These are phyloP conservation scores for Coptotermes formosanus DNA, from an alignment of 1,140 invertebrate species.

Conservation along the genomic window DNA sequence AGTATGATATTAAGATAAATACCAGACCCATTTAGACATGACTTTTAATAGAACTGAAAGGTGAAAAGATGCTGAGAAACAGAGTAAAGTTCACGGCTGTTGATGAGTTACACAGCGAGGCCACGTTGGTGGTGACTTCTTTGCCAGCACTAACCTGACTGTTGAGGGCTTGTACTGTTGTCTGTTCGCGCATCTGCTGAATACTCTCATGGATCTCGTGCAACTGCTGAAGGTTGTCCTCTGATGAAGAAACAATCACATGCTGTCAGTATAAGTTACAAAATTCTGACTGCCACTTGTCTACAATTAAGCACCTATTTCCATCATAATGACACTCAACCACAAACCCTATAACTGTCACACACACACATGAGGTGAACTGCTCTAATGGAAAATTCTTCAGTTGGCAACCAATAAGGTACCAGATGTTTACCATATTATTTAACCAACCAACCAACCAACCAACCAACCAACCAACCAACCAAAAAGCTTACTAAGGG, in stretches of 20 bases:
- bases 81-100: too few species aligned
- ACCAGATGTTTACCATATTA: too few species aligned
- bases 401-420: too few species aligned
- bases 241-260: constrained; percentile 46
- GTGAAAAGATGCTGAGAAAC: too few species aligned
- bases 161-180: constrained; percentile 32
- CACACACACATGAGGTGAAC: background rate
- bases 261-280: background rate
- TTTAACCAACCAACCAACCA: too few species aligned
- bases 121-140: too few species aligned
- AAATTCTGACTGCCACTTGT: background rate
- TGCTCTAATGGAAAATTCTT: too few species aligned
- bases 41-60: too few species aligned
- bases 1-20: too few species aligned
- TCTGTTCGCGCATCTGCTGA: constrained; percentile 67
- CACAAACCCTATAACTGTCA: background rate
- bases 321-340: background rate
- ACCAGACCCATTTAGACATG: too few species aligned
- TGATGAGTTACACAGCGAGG: background rate
- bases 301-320: background rate
- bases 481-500: too few species aligned
- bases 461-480: too few species aligned
- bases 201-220: constrained; percentile 72
- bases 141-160: constrained; percentile 29
- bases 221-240: constrained; percentile 73